Conservation (phyloP, 2,113 vertebrate genomes). For the Nesoenas mayeri region DNA sequence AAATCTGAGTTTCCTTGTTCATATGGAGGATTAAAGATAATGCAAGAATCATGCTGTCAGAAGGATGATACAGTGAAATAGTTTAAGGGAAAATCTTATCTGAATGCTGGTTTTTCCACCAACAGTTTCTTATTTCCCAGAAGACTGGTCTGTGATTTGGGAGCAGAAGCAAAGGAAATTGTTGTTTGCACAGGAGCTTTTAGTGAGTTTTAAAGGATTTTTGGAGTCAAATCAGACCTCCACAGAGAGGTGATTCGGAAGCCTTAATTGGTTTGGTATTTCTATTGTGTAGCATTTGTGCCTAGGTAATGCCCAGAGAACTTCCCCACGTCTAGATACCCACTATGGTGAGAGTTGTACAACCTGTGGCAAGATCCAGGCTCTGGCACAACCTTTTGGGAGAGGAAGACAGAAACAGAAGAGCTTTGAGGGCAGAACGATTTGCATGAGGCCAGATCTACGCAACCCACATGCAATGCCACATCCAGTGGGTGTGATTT, state of each 20-base stretch:
- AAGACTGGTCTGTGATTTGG: neutral
- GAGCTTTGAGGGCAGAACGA: neutral
- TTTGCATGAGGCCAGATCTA: neutral
- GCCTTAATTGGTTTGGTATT: neutral
- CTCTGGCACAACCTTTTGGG: neutral
- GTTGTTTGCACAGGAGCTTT: fast-evolving
- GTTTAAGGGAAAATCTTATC: neutral
- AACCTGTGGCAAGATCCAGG: neutral
- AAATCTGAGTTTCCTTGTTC: neutral
- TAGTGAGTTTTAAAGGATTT: neutral
- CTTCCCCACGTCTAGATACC: too few relatives aligned
- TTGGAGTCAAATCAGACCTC: neutral
- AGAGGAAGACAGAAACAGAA: neutral
- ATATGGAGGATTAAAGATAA: fast-evolving
- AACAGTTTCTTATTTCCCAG: neutral
- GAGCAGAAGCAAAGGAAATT: neutral
- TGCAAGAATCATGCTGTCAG: neutral
- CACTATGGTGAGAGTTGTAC: fast-evolving
- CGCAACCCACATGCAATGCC: fast-evolving
- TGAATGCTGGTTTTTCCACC: neutral
- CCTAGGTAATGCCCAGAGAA: neutral
- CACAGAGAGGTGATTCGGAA: neutral
- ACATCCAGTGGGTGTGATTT: fast-evolving
- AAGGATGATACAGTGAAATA: neutral
- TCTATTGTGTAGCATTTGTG: neutral